Percentiles rank a stretch among this genome's conserved stretches.
Conservation (phyloP, 1,140 invertebrate species). For the Tetranychus cinnabarinus region DNA sequence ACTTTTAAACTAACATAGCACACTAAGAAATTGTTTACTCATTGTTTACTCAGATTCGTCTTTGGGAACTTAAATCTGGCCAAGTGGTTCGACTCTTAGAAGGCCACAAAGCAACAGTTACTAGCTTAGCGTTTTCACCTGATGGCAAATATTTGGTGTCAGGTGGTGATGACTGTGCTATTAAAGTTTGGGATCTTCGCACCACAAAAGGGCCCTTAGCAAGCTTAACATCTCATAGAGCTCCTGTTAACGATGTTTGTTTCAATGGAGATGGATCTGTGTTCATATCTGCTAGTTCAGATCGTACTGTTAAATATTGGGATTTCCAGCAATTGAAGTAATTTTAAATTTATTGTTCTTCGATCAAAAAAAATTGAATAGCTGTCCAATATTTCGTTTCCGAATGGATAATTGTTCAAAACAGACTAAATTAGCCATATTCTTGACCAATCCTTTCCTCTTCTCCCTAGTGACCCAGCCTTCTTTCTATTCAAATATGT, state of each 20-base stretch:
- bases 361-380: background rate
- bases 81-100: constrained; percentile 27
- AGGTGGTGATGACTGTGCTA: constrained; percentile 27
- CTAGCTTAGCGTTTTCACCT: constrained; percentile 38
- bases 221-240: background rate
- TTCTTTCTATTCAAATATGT: too few species aligned
- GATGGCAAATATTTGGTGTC: constrained; percentile 41
- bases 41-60: constrained; percentile 26
- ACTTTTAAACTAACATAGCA: background rate
- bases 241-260: background rate
- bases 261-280: background rate
- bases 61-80: constrained; percentile 42
- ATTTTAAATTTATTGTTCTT: background rate
- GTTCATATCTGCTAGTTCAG: background rate
- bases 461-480: background rate
- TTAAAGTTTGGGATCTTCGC: constrained; percentile 21
- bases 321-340: background rate
- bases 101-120: constrained; percentile 33
- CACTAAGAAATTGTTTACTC: background rate
- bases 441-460: background rate
- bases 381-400: background rate
- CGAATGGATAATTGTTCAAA: background rate
- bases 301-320: constrained; percentile 2
- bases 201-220: constrained; percentile 10
- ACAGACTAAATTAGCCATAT: background rate